phyloP scores from a whole-genome alignment of 2,888 invertebrate species.

The Drosophila kokeensis region DNA sequence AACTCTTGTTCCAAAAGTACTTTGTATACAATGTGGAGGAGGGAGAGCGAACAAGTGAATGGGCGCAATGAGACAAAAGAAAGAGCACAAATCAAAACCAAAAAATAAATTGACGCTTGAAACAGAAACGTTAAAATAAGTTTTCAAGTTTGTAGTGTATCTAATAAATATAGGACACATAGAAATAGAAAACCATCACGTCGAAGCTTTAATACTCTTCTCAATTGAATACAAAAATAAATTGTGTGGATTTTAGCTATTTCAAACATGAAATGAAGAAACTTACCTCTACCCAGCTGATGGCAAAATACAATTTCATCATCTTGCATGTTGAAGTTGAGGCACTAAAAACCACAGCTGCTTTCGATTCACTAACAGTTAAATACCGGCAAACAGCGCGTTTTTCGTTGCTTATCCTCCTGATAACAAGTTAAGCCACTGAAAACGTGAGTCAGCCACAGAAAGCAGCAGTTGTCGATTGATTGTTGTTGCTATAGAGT shows the following conservation, averaged over 20 bases:
- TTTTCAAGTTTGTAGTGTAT: conserved; percentile 11
- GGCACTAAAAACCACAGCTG: conserved; percentile 1
- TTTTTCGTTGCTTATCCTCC: conserved; percentile 13
- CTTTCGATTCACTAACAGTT: conserved; percentile 10
- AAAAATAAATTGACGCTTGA: conserved; percentile 27
- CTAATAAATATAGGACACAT: conserved; percentile 4
- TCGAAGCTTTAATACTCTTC: conserved; percentile 5
- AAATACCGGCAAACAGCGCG: conserved; percentile 29
- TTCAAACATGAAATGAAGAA: conserved; percentile 15
- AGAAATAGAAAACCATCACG: not conserved
- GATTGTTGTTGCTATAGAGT: conserved; percentile 1
- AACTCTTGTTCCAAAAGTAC: conserved; percentile 18
- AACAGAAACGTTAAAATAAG: conserved; percentile 18
- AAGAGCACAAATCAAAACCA: conserved; percentile 13
- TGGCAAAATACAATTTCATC: conserved; percentile 65
- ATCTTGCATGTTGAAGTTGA: conserved; percentile 43
- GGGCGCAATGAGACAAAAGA: conserved; percentile 18
- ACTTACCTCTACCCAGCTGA: conserved; percentile 83
- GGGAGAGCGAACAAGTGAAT: conserved; percentile 14
- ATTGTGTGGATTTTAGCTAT: not conserved
- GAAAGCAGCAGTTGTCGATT: conserved; percentile 23
- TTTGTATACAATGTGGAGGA: not conserved
- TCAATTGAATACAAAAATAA: not conserved
- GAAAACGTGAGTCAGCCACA: conserved; percentile 32
- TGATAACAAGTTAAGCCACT: conserved; percentile 20